Evolutionary conservation across 2,888 invertebrate species (phyloP).

Genomic region (Papilio elwesi): DNA sequence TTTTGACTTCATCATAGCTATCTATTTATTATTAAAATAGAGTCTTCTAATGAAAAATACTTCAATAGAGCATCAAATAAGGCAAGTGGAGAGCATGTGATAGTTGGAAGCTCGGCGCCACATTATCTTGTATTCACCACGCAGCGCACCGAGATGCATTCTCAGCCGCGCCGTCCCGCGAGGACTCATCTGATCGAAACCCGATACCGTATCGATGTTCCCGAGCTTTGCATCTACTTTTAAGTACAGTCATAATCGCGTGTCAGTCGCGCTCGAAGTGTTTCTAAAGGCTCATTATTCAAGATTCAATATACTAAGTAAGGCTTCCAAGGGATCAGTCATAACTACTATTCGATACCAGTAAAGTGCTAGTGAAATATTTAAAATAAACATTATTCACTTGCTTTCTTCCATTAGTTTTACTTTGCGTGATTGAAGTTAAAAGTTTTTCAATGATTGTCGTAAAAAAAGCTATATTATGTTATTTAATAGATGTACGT

Average conservation of each 20-base stretch:
- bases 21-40: background rate
- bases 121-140: slow-evolving; percentile 73
- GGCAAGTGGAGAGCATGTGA: slow-evolving; percentile 50
- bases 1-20: too few relatives aligned
- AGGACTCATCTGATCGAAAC: slow-evolving; percentile 51
- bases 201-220: slow-evolving; percentile 50
- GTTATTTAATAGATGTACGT: background rate
- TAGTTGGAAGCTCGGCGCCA: slow-evolving; percentile 65
- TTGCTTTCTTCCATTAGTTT: slow-evolving; percentile 23
- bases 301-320: slow-evolving; percentile 39
- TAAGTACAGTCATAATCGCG: slow-evolving; percentile 41
- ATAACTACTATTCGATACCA: slow-evolving; percentile 25
- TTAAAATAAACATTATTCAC: slow-evolving; percentile 37
- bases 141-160: slow-evolving; percentile 62
- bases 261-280: slow-evolving; percentile 37
- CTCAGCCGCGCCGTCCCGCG: slow-evolving; percentile 59
- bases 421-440: slow-evolving; percentile 30
- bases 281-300: slow-evolving; percentile 34
- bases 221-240: slow-evolving; percentile 43
- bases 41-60: background rate
- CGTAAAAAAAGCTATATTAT: background rate
- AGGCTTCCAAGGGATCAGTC: slow-evolving; percentile 27
- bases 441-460: slow-evolving; percentile 32
- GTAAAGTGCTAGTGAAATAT: slow-evolving; percentile 33
- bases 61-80: background rate